Evolutionary conservation across 2,888 invertebrate genomes (phyloP).

Genomic region (Pollenia amentaria): DNA sequence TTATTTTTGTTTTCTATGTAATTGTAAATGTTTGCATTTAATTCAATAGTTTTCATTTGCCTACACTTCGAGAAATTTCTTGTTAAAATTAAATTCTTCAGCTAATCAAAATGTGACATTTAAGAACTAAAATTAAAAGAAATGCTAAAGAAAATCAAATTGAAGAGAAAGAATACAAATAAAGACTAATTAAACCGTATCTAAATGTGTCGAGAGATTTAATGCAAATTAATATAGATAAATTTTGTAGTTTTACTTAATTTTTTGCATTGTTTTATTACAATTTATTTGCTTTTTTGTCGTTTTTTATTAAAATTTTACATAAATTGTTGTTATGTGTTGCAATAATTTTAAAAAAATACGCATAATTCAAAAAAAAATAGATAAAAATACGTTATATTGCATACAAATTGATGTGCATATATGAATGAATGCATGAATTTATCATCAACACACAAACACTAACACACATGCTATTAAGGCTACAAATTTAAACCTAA

Average conservation of each 20-base stretch:
- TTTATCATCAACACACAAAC: constrained; percentile 5
- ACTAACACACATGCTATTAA: not conserved
- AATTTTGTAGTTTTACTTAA: no score
- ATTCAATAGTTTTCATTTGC: constrained; percentile 24
- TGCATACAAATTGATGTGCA: not conserved
- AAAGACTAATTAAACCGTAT: no score
- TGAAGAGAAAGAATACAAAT: no score
- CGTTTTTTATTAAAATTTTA: not conserved
- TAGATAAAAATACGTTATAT: constrained; percentile 27
- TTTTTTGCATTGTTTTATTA: no score
- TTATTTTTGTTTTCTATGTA: not conserved
- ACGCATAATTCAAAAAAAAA: constrained; percentile 44
- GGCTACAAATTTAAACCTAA: constrained; percentile 1
- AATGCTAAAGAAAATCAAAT: not conserved
- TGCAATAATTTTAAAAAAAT: not conserved
- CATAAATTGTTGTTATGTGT: constrained; percentile 16
- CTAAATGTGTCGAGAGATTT: no score
- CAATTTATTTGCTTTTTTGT: no score
- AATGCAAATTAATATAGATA: no score
- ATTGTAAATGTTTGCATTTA: not conserved
- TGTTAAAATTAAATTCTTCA: constrained; percentile 40
- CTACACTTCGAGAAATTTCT: not conserved
- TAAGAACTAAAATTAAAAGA: constrained; percentile 21
- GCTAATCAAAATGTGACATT: constrained; percentile 39
- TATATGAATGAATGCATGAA: constrained; percentile 45